phyloP scores from a whole-genome alignment of 2,888 invertebrate species.

The Megalurothrips usitatus region DNA sequence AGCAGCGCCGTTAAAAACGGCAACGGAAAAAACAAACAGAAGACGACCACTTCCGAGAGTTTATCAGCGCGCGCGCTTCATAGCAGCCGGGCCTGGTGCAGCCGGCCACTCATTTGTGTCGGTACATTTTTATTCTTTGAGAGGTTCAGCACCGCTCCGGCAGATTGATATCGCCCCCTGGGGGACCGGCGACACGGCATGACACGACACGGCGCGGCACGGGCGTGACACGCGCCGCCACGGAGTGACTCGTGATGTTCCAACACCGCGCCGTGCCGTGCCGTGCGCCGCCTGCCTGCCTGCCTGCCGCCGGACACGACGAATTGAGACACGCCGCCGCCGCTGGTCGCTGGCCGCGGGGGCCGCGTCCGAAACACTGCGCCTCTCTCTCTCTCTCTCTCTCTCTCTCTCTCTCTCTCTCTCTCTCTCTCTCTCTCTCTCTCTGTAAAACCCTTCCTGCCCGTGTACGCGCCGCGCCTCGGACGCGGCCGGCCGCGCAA shows the following conservation, averaged over 20 bases:
- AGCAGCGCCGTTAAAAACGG: too few relatives aligned
- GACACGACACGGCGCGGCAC: neutral
- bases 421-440: neutral
- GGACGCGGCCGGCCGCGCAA: neutral
- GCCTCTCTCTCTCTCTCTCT: neutral
- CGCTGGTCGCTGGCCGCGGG: neutral
- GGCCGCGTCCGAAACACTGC: neutral
- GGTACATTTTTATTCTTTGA: too few relatives aligned
- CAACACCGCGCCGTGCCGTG: neutral
- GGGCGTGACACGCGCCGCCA: neutral
- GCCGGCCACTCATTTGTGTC: too few relatives aligned
- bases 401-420: neutral
- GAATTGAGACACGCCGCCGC: constrained; percentile 12
- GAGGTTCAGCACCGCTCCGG: too few relatives aligned
- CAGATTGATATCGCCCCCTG: too few relatives aligned
- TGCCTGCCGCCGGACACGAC: neutral
- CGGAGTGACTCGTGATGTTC: neutral
- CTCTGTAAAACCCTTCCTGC: neutral
- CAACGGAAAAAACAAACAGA: too few relatives aligned
- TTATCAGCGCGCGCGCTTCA: too few relatives aligned
- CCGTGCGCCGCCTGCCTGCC: too few relatives aligned
- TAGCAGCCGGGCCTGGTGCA: too few relatives aligned
- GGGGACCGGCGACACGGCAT: neutral
- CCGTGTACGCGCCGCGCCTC: too few relatives aligned
- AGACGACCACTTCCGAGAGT: too few relatives aligned